Percentiles rank a stretch among this genome's conserved stretches.
Conservation (phyloP, 37 sponge, comb jelly and placozoan genomes). For the Petrosia ficiformis region DNA sequence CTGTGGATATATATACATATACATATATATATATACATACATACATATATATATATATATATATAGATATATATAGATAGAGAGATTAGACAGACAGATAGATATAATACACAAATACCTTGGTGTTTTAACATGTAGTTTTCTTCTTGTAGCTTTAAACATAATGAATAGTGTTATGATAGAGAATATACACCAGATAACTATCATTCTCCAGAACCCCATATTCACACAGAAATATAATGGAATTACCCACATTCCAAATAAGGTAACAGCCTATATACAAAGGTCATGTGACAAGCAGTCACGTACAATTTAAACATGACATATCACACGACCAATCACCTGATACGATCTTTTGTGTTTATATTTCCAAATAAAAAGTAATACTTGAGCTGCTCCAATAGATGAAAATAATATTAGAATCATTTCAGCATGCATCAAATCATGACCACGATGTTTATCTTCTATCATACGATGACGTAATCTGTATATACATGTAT, state of each 20-base stretch:
- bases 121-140: constrained; percentile 68
- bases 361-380: constrained; percentile 81
- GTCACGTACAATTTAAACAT: no score
- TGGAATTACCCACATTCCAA: constrained; percentile 92
- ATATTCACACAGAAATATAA: constrained; percentile 28
- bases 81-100: no score
- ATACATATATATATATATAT: no score
- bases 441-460: constrained; percentile 95
- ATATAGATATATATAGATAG: no score
- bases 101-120: constrained; percentile 44
- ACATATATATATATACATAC: constrained; percentile 1
- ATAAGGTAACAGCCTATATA: constrained; percentile 66
- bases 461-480: constrained; percentile 68
- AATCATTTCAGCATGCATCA: constrained; percentile 97
- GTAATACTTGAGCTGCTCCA: constrained; percentile 77
- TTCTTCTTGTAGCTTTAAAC: constrained; percentile 75
- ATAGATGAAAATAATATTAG: constrained; percentile 86
- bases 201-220: constrained; percentile 80
- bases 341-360: constrained; percentile 81
- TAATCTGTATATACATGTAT: no score
- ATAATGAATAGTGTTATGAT: constrained; percentile 69
- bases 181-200: constrained; percentile 86
- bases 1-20: no score
- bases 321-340: no score
- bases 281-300: neutral